phyloP scores from a whole-genome alignment of 2,797 vertebrate genomes.

The Pseudochaenichthys georgianus region DNA sequence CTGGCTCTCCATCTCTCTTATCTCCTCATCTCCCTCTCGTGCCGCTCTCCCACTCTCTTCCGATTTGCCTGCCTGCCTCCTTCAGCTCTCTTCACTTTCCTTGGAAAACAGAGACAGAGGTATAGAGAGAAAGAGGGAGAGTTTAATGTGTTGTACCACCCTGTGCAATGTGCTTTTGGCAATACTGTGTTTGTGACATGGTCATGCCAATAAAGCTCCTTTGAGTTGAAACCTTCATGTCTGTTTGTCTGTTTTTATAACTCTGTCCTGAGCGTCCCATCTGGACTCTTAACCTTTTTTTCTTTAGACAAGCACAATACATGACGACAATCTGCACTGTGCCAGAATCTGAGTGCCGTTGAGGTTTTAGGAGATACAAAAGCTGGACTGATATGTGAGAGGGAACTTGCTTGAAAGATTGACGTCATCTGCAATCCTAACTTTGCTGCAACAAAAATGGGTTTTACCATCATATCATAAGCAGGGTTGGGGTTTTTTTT shows the following conservation, averaged over 20 bases:
- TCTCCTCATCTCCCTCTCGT: conserved; percentile 72
- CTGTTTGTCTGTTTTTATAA: conserved; percentile 46
- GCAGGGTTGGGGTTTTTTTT: conserved; percentile 27
- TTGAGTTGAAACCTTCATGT: conserved; percentile 28
- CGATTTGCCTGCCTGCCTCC: conserved; percentile 33
- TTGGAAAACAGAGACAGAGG: conserved; percentile 32
- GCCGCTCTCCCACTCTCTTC: conserved; percentile 47
- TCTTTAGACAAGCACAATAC: conserved; percentile 22
- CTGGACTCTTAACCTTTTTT: conserved; percentile 46
- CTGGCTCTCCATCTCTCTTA: conserved; percentile 64
- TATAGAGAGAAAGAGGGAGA: conserved; percentile 31
- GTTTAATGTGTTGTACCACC: conserved; percentile 41
- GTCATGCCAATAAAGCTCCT: too few species aligned
- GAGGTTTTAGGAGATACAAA: conserved; percentile 37
- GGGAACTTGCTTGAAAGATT: conserved; percentile 67
- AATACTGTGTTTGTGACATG: too few species aligned
- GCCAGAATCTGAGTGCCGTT: conserved; percentile 29
- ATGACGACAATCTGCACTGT: conserved; percentile 25
- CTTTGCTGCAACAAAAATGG: conserved; percentile 52
- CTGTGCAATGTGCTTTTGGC: too few species aligned
- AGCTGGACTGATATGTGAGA: conserved; percentile 52
- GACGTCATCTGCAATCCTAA: conserved; percentile 67
- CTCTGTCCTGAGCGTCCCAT: conserved; percentile 55
- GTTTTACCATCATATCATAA: conserved; percentile 42
- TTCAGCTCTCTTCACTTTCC: conserved; percentile 44